A percentile compares a stretch with the other conserved stretches of the same genome.
These are phyloP conservation scores for Colinus virginianus DNA, from an alignment of 2,113 vertebrate species.

Conservation along the genomic window DNA sequence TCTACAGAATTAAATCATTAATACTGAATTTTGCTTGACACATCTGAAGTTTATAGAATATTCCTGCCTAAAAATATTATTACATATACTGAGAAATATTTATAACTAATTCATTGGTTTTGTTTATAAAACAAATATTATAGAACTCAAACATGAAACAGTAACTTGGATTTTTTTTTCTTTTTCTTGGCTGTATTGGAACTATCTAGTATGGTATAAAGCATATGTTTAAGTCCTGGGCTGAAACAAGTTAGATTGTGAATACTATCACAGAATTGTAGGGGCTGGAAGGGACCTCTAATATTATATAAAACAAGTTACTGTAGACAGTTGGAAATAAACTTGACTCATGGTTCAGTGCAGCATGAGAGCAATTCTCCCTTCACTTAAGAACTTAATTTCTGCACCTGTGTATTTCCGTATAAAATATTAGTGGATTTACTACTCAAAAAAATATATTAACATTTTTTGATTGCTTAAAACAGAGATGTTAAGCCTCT, in stretches of 20 bases:
- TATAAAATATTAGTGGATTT: not conserved
- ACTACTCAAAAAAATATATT: not conserved
- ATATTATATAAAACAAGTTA: not conserved
- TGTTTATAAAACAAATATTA: not conserved
- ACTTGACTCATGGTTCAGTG: not conserved
- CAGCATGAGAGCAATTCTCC: not conserved
- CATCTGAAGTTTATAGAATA: not conserved
- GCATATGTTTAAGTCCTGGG: not conserved
- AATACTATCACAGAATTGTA: not conserved
- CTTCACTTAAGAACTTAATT: not conserved
- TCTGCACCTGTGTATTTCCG: not conserved
- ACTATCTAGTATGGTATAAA: not conserved
- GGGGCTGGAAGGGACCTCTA: too few relatives aligned
- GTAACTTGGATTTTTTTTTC: not conserved
- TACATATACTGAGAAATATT: not conserved
- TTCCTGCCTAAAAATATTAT: not conserved
- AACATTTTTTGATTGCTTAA: not conserved
- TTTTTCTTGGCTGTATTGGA: slow-evolving; percentile 1
- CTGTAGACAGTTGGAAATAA: not conserved
- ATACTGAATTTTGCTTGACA: not conserved
- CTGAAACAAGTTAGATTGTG: slow-evolving; percentile 3
- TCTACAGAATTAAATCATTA: not conserved
- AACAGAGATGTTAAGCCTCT: not conserved
- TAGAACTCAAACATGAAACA: not conserved
- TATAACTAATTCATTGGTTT: not conserved